Conservation (phyloP, 2,888 invertebrate genomes). For the Phengaris alcon region DNA sequence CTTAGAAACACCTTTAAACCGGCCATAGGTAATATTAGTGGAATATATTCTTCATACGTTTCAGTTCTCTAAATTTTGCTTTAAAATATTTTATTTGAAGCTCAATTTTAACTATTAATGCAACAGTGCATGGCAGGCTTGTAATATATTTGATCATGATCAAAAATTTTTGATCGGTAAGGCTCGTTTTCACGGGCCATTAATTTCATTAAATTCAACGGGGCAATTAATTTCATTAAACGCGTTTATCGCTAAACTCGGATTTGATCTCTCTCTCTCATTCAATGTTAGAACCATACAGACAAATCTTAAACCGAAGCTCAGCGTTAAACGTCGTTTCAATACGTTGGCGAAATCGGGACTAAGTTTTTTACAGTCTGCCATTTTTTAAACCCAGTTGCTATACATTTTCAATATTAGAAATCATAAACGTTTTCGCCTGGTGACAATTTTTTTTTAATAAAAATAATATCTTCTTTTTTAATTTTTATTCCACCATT, state of each 20-base stretch:
- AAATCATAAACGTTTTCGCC: background rate
- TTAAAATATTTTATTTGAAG: conserved; percentile 30
- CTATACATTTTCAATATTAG: background rate
- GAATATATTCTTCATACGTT: background rate
- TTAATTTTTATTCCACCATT: background rate
- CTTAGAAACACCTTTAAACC: conserved; percentile 38
- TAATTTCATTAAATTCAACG: too few species aligned
- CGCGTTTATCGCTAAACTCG: too few species aligned
- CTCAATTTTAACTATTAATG: background rate
- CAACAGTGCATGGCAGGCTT: background rate
- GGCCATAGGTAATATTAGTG: conserved; percentile 39
- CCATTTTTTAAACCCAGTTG: too few species aligned
- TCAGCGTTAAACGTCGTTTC: too few species aligned
- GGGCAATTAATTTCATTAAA: too few species aligned
- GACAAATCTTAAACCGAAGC: too few species aligned
- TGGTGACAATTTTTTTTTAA: background rate
- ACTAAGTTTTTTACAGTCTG: too few species aligned
- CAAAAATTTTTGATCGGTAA: too few species aligned
- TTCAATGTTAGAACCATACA: too few species aligned
- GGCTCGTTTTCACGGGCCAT: too few species aligned
- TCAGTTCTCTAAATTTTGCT: conserved; percentile 1
- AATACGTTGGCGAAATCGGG: too few species aligned
- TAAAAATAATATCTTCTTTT: background rate
- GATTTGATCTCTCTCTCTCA: too few species aligned
- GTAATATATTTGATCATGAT: background rate